Conservation (phyloP, 2,113 vertebrate species). For the Protobothrops mucrosquamatus region DNA sequence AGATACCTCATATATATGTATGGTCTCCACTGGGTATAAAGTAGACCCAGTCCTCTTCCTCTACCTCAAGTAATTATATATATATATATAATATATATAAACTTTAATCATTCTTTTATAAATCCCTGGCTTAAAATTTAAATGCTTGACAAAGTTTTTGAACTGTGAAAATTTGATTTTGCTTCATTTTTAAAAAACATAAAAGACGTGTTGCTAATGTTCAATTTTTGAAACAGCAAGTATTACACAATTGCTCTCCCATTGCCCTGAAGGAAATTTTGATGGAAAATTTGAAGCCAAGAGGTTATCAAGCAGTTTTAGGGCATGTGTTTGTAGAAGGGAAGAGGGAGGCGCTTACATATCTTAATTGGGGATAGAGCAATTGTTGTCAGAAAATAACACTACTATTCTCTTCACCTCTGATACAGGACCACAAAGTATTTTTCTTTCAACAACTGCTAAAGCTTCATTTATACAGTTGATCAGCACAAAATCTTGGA, state of each 20-base stretch:
- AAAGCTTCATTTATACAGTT: not conserved
- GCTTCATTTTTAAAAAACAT: not conserved
- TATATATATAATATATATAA: constrained; percentile 62
- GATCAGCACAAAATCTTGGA: not conserved
- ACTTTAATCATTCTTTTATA: constrained; percentile 79
- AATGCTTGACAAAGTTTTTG: constrained; percentile 67
- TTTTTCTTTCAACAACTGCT: not conserved
- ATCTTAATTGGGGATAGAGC: not conserved
- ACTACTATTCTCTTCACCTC: not conserved
- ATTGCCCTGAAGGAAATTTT: constrained; percentile 24
- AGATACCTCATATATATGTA: constrained; percentile 81
- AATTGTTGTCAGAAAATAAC: not conserved
- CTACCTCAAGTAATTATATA: constrained; percentile 79
- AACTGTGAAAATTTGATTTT: constrained; percentile 65
- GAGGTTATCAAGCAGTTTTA: constrained; percentile 9
- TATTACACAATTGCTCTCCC: constrained; percentile 9
- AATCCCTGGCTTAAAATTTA: constrained; percentile 75
- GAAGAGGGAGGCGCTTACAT: not conserved
- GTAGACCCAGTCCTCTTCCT: constrained; percentile 70
- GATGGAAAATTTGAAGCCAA: constrained; percentile 29
- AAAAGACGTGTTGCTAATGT: constrained; percentile 40
- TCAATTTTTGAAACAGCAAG: constrained; percentile 47
- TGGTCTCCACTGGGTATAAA: constrained; percentile 79
- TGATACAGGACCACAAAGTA: not conserved
- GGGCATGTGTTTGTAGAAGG: not conserved